A percentile compares a stretch with the other conserved stretches of the same genome.
phyloP scores from a whole-genome alignment of 2,113 vertebrate genomes.

The Plectropomus leopardus region DNA sequence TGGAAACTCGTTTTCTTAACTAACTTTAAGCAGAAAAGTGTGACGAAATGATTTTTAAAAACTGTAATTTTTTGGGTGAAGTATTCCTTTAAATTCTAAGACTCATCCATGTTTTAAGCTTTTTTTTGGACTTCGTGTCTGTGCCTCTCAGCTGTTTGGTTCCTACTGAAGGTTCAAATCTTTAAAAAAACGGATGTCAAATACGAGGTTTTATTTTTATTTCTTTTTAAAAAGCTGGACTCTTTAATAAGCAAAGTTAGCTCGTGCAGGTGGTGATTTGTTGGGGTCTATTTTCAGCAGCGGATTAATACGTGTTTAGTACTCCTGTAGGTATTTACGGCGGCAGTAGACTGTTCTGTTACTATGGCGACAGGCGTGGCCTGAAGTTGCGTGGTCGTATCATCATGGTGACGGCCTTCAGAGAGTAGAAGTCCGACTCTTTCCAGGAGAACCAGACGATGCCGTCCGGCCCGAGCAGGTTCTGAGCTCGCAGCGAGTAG shows the following conservation, averaged over 20 bases:
- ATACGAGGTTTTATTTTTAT: background rate
- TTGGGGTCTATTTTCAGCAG: conserved; percentile 4
- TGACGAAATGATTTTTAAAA: no score
- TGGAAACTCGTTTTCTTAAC: no score
- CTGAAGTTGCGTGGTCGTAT: conserved; percentile 85
- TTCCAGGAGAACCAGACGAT: conserved; percentile 91
- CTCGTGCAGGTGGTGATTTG: background rate
- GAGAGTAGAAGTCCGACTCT: conserved; percentile 89
- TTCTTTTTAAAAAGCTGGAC: no score
- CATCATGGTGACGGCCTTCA: conserved; percentile 90
- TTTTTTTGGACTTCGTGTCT: no score
- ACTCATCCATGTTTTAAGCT: no score
- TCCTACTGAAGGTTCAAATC: background rate
- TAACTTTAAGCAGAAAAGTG: no score
- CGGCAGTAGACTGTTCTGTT: background rate
- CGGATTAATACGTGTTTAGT: background rate
- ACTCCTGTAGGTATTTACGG: background rate
- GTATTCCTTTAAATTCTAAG: no score
- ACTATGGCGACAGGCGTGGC: conserved; percentile 81
- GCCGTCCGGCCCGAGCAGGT: conserved; percentile 84
- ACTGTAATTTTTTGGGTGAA: no score
- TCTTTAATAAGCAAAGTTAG: no score
- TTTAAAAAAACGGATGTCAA: background rate
- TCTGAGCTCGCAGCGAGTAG: conserved; percentile 84
- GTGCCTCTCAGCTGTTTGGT: background rate